phyloP scores from a whole-genome alignment of 2,888 invertebrate genomes.

The Candidula unifasciata region DNA sequence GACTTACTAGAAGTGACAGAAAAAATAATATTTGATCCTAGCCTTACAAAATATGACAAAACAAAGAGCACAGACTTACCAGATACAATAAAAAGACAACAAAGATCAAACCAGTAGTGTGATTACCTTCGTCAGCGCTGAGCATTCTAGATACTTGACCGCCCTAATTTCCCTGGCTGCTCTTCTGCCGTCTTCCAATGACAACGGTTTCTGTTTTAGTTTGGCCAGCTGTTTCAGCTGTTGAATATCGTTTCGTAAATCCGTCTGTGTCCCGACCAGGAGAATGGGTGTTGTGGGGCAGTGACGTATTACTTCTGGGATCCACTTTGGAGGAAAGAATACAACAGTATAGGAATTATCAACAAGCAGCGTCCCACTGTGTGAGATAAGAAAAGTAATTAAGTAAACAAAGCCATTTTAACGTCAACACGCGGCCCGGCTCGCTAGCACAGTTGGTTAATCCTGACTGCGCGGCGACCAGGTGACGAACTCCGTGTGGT shows the following conservation, averaged over 20 bases:
- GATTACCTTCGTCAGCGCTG: slow-evolving; percentile 92
- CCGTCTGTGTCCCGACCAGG: slow-evolving; percentile 97
- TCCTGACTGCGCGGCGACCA: no score
- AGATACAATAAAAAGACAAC: background rate
- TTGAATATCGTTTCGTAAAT: slow-evolving; percentile 94
- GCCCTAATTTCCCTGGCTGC: slow-evolving; percentile 98
- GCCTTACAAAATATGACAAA: no score
- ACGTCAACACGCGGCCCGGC: no score
- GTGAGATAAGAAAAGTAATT: no score
- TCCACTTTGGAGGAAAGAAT: slow-evolving; percentile 87
- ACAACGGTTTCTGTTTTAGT: slow-evolving; percentile 98
- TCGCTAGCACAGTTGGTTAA: no score
- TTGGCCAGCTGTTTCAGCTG: slow-evolving; percentile 93
- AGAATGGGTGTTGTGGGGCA: slow-evolving; percentile 99
- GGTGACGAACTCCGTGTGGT: no score
- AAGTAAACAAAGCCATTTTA: no score
- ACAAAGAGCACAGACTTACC: background rate
- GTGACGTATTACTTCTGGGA: slow-evolving; percentile 99
- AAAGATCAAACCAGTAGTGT: background rate
- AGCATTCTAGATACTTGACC: slow-evolving; percentile 99
- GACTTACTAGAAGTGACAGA: no score
- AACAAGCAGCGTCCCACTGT: no score
- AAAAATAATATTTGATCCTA: no score
- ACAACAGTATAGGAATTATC: background rate
- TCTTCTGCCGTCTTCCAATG: slow-evolving; percentile 96